A percentile compares a stretch with the other conserved stretches of the same genome.
Conservation (phyloP, 2,113 vertebrate species). For the Barbus barbus region DNA sequence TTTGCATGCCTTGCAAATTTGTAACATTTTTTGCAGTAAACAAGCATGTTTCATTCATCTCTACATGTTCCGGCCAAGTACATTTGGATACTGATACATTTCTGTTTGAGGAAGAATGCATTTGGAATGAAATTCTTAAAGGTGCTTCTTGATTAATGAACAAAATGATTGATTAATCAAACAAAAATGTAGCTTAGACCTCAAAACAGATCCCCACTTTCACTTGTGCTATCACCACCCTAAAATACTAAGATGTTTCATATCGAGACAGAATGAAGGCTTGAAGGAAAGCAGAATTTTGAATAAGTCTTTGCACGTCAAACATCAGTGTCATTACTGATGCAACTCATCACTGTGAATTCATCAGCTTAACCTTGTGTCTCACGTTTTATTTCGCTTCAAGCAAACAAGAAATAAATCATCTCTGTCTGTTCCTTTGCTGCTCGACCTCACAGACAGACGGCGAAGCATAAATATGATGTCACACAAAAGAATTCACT, state of each 20-base stretch:
- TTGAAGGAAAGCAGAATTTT: not conserved
- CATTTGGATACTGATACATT: not conserved
- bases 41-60: not conserved
- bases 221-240: not conserved
- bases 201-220: not conserved
- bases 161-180: not conserved
- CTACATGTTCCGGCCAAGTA: not conserved
- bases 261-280: not conserved
- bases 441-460: conserved; percentile 59
- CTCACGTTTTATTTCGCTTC: conserved; percentile 63
- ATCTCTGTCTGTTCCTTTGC: conserved; percentile 65
- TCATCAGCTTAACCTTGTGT: conserved; percentile 61
- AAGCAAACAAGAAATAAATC: conserved; percentile 66
- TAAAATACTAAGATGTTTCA: not conserved
- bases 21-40: not conserved
- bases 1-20: conserved; percentile 23
- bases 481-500: conserved; percentile 67
- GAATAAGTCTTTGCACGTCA: conserved; percentile 53
- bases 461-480: conserved; percentile 62
- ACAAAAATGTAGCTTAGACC: not conserved
- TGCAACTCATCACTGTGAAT: conserved; percentile 50
- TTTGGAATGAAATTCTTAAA: not conserved
- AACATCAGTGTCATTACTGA: conserved; percentile 50
- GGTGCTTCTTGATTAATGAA: not conserved
- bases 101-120: not conserved